A percentile compares a stretch with the other conserved stretches of the same genome.
Evolutionary conservation across 2,113 vertebrate genomes (phyloP).

Genomic region (Lota lota): DNA sequence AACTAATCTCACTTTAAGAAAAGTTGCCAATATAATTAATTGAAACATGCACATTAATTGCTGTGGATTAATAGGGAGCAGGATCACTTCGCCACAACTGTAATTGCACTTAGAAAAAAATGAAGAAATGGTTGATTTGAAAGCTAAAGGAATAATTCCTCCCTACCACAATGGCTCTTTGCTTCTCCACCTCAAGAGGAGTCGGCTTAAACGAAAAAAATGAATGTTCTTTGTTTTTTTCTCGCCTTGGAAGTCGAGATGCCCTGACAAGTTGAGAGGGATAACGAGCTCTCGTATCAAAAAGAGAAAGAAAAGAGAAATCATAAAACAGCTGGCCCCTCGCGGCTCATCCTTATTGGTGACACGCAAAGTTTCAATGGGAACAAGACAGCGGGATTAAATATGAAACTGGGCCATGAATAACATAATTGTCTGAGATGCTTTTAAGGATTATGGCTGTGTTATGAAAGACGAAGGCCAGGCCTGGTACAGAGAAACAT

Average conservation of each 20-base stretch:
- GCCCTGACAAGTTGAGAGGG: conserved; percentile 24
- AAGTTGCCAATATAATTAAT: conserved; percentile 58
- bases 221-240: conserved; percentile 31
- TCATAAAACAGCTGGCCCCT: conserved; percentile 56
- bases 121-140: conserved; percentile 37
- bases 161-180: too few species aligned
- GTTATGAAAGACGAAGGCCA: too few species aligned
- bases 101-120: conserved; percentile 47
- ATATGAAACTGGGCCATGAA: neutral
- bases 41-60: conserved; percentile 56
- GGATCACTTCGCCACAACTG: conserved; percentile 50
- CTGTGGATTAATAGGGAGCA: conserved; percentile 54
- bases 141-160: conserved; percentile 17
- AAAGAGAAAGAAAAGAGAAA: conserved; percentile 48
- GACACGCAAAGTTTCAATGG: conserved; percentile 40
- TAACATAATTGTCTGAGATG: too few species aligned
- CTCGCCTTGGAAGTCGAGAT: conserved; percentile 4
- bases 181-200: conserved; percentile 25
- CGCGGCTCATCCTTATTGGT: conserved; percentile 55
- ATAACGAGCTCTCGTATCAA: conserved; percentile 39
- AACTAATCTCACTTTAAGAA: conserved; percentile 70
- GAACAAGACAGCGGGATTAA: conserved; percentile 55
- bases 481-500: too few species aligned
- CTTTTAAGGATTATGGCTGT: too few species aligned
- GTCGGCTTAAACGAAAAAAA: conserved; percentile 28